Conservation (phyloP, 2,113 vertebrate genomes). For the Octodon degus region DNA sequence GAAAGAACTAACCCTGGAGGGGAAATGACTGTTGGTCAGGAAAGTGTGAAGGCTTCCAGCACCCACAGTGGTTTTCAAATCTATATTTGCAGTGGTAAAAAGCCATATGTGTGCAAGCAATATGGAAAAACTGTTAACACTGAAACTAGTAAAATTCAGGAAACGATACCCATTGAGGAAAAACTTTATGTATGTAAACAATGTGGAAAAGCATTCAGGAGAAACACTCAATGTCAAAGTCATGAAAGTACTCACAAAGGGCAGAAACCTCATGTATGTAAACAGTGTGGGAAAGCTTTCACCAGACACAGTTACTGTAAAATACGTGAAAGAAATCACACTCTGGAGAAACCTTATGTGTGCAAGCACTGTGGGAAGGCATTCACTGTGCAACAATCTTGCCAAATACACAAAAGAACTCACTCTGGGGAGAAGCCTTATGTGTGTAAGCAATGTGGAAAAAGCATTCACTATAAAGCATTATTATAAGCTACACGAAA, state of each 20-base stretch:
- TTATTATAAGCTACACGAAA: no score
- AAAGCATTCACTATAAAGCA: not conserved
- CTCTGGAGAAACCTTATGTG: not conserved
- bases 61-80: not conserved
- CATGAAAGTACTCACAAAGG: not conserved
- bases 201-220: not conserved
- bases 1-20: not conserved
- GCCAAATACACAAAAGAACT: not conserved
- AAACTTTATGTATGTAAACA: not conserved
- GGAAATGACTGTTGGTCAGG: not conserved
- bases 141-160: not conserved
- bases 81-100: not conserved
- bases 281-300: not conserved
- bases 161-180: not conserved
- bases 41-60: not conserved
- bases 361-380: constrained; percentile 18
- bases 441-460: not conserved
- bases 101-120: not conserved
- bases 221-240: not conserved
- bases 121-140: not conserved
- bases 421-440: not conserved
- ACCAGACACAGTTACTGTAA: not conserved
- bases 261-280: not conserved
- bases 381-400: not conserved
- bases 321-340: not conserved